A percentile compares a stretch with the other conserved stretches of the same genome.
Conservation (phyloP, 2,888 invertebrate species). For the Imbricaverruca yamaguchii region DNA sequence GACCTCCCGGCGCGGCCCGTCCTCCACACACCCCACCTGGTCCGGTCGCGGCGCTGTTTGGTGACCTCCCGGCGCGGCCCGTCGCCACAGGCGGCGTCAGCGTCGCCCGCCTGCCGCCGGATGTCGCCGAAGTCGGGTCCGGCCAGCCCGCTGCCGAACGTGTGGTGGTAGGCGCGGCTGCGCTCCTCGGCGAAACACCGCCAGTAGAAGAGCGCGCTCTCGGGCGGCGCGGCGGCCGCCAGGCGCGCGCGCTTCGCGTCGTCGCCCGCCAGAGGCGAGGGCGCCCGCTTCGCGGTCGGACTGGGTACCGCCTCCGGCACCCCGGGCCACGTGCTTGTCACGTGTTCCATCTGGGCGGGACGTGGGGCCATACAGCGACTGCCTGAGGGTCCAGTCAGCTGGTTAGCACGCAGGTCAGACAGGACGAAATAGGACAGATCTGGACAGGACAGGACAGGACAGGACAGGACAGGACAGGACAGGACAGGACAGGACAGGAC, state of each 20-base stretch:
- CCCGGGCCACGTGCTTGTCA: background rate
- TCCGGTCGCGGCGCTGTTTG: conserved; percentile 7
- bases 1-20: background rate
- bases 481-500: too few relatives aligned
- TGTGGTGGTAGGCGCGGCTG: conserved; percentile 13
- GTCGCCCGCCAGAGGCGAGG: background rate
- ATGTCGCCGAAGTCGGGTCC: conserved; percentile 20
- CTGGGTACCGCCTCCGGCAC: background rate
- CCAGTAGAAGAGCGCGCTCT: conserved; percentile 16
- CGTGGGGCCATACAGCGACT: background rate
- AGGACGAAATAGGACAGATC: too few relatives aligned
- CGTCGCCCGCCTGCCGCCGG: background rate
- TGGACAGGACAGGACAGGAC: too few relatives aligned
- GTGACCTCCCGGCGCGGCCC: background rate
- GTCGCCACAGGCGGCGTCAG: background rate
- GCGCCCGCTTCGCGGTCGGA: background rate
- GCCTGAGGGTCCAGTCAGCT: background rate
- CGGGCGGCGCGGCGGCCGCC: background rate
- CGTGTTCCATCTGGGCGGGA: conserved; percentile 1
- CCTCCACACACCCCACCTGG: background rate
- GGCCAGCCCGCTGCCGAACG: conserved; percentile 13
- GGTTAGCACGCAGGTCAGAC: background rate
- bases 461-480: too few relatives aligned
- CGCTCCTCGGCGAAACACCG: conserved; percentile 16
- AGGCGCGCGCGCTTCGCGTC: background rate